phyloP scores from a whole-genome alignment of 2,888 invertebrate genomes.

The Unio pictorum region DNA sequence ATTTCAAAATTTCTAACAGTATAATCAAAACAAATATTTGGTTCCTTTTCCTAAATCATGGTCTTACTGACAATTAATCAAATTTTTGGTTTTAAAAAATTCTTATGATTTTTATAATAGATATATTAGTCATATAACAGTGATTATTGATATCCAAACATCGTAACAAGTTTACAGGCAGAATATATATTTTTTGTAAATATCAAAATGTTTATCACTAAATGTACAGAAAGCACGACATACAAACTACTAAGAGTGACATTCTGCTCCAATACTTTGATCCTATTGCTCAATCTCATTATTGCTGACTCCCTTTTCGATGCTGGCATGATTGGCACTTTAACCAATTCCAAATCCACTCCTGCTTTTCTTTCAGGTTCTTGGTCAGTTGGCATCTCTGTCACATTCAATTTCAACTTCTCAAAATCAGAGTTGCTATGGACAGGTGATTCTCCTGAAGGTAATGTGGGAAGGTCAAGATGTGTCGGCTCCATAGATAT shows the following conservation, averaged over 20 bases:
- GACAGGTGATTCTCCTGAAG: too few species aligned
- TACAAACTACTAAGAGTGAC: slow-evolving; percentile 94
- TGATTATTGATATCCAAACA: too few species aligned
- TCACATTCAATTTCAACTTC: too few species aligned
- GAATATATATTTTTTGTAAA: background rate
- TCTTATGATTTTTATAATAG: too few species aligned
- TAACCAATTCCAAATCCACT: slow-evolving; percentile 30
- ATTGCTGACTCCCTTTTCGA: slow-evolving; percentile 72
- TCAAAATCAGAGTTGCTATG: too few species aligned
- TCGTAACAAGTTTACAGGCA: background rate
- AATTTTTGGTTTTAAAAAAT: too few species aligned
- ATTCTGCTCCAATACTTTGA: slow-evolving; percentile 95
- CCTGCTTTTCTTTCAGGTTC: background rate
- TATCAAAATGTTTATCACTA: background rate
- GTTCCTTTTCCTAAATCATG: too few species aligned
- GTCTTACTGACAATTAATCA: too few species aligned
- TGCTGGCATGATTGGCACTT: slow-evolving; percentile 29
- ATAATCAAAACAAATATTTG: too few species aligned
- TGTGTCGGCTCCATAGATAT: background rate
- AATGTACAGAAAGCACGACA: background rate
- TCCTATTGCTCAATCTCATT: slow-evolving; percentile 92
- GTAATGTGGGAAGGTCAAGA: slow-evolving; percentile 12
- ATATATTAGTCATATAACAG: too few species aligned
- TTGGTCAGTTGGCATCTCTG: too few species aligned
- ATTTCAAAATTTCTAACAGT: too few species aligned